These are phyloP conservation scores for Pseudomugil tenellus DNA, from an alignment of 2,797 vertebrate genomes.

Conservation along the genomic window DNA sequence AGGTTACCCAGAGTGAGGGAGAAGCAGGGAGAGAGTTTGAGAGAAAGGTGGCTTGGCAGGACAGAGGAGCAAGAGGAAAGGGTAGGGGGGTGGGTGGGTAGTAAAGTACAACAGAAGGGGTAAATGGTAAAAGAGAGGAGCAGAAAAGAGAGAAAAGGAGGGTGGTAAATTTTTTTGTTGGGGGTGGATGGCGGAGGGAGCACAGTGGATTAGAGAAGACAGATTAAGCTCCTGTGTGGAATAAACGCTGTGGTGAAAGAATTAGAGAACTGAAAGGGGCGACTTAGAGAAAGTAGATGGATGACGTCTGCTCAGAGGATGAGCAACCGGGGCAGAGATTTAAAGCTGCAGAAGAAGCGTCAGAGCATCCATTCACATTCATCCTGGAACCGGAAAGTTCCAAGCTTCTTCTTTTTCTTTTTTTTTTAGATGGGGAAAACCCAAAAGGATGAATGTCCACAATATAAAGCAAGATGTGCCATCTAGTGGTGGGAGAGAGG, in stretches of 20 bases:
- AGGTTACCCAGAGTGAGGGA: constrained; percentile 79
- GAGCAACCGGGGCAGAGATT: constrained; percentile 38
- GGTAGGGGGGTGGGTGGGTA: constrained; percentile 39
- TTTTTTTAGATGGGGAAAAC: constrained; percentile 49
- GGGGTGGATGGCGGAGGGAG: constrained; percentile 22
- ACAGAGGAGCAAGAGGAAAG: constrained; percentile 49
- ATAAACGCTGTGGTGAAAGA: constrained; percentile 76
- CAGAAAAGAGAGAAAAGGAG: constrained; percentile 43
- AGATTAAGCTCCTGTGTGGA: constrained; percentile 82
- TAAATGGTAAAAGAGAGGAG: constrained; percentile 61
- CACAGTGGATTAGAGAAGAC: constrained; percentile 81
- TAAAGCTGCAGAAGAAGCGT: constrained; percentile 46
- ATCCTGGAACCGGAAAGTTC: constrained; percentile 72
- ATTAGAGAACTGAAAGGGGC: constrained; percentile 70
- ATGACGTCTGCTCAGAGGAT: constrained; percentile 60
- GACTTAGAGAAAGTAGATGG: constrained; percentile 67
- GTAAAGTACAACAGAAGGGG: constrained; percentile 52
- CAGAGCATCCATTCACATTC: constrained; percentile 59
- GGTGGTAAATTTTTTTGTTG: constrained; percentile 44
- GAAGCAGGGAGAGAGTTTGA: constrained; percentile 65
- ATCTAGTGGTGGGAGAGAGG: constrained; percentile 66
- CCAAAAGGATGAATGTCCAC: constrained; percentile 51
- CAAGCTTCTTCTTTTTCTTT: constrained; percentile 58
- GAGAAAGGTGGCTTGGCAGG: constrained; percentile 65
- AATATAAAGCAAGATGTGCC: constrained; percentile 36